Base-by-base conservation (phyloP, 1,140 invertebrate genomes). In the Saccostrea glomerata region DNA sequence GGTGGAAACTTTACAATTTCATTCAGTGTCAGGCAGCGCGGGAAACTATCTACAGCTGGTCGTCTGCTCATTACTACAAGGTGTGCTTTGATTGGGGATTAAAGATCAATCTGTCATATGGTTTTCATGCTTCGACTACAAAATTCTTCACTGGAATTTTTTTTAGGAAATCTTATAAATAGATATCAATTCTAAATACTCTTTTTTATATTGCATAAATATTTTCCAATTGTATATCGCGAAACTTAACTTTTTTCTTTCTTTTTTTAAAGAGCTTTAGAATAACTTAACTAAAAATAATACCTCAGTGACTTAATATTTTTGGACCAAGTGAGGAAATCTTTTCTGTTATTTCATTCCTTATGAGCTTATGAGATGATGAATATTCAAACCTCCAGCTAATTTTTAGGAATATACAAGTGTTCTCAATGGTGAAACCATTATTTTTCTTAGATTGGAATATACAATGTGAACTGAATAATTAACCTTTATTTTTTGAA, bases 11-110 rank as follows among this genome's bases (percentile, higher is more conserved):
- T 36, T 17, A 77, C 70, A 30, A 77, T 77, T 77, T 77, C 70
- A 77, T 77, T 77, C 70, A 77, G 70, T 77, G 70, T 77, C 25
- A 40, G 25, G 70, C 70, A 77, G 70, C 70, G 70, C 70, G 70
- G 70, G 70, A 77, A 77, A 30, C 23, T 77, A 36, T 36, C 30
- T 36, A 17, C 70, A 77, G 70, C 23, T 77, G 70, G 70, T 77
- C 70, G 70, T 77, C 70, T 77, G 70, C 70, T 77, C 30, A 2
- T 77, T 5, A 77, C 70, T 77, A 25, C 70, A 77, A 77, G 70
- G 70, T 77, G 70, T 77, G 23, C 13, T 77, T 77, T 77, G 25
- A 77, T 36, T 36, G 70, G 70, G 25, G 30, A 77, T 15, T 17
- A 7, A 25, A 25, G 70, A 77, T 36, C 70, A 77, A 30, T 30